These are phyloP conservation scores for Oxytorus armatus DNA, from an alignment of 2,888 invertebrate species.

Conservation along the genomic window DNA sequence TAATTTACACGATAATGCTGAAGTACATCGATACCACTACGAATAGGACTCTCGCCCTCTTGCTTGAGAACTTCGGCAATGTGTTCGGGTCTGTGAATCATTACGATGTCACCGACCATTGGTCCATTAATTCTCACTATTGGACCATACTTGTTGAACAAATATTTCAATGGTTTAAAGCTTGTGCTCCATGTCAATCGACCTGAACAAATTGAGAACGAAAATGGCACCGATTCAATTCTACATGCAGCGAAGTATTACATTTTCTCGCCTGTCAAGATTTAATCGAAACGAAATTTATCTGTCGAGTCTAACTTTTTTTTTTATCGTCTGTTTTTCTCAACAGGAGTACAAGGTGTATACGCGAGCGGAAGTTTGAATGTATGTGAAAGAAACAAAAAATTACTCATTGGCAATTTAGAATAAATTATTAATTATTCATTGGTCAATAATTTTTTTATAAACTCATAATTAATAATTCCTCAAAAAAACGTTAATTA, in stretches of 20 bases:
- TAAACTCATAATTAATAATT: no score
- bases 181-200: slow-evolving; percentile 85
- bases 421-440: background rate
- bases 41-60: slow-evolving; percentile 87
- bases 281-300: no score
- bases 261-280: no score
- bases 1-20: slow-evolving; percentile 88
- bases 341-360: no score
- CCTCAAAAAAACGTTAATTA: background rate
- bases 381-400: no score
- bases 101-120: slow-evolving; percentile 87
- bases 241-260: no score
- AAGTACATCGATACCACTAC: slow-evolving; percentile 88
- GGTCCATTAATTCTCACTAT: slow-evolving; percentile 89
- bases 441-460: no score
- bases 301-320: no score
- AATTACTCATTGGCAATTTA: background rate
- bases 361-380: no score
- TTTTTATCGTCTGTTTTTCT: no score
- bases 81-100: slow-evolving; percentile 88
- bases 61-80: slow-evolving; percentile 87
- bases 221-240: background rate
- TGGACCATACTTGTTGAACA: slow-evolving; percentile 87
- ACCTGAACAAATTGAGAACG: slow-evolving; percentile 74
- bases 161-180: slow-evolving; percentile 83